Percentiles rank a stretch among this genome's conserved stretches.
phyloP scores from a whole-genome alignment of 2,888 invertebrate species.

The Drosophila anceps region DNA sequence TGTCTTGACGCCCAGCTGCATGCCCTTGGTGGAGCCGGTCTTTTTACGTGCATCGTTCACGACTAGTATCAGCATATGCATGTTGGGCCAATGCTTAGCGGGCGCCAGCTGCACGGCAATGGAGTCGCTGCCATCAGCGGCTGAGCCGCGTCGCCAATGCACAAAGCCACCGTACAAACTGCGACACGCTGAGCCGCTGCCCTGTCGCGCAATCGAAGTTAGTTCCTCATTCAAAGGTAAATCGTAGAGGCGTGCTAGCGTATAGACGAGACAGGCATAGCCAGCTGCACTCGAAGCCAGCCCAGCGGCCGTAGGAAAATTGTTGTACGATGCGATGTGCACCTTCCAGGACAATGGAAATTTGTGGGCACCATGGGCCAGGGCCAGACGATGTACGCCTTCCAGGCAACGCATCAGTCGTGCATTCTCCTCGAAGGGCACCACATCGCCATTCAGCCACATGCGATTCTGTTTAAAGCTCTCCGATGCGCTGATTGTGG shows the following conservation, averaged over 20 bases:
- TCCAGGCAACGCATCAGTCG: conserved; percentile 91
- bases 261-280: conserved; percentile 95
- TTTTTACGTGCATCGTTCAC: conserved; percentile 94
- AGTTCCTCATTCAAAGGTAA: conserved; percentile 91
- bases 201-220: conserved; percentile 92
- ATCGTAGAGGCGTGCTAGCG: conserved; percentile 91
- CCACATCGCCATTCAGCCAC: conserved; percentile 95
- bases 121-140: conserved; percentile 90
- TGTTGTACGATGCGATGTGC: conserved; percentile 95
- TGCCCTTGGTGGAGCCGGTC: conserved; percentile 94
- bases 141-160: conserved; percentile 92
- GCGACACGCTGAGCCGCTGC: conserved; percentile 98
- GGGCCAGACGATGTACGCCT: conserved; percentile 85
- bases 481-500: conserved; percentile 92
- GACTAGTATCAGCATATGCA: conserved; percentile 95
- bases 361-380: conserved; percentile 67
- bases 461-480: conserved; percentile 91
- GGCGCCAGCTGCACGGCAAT: conserved; percentile 91
- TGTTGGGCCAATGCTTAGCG: conserved; percentile 94
- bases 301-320: conserved; percentile 99
- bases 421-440: conserved; percentile 90
- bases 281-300: conserved; percentile 99
- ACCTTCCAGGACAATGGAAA: conserved; percentile 89
- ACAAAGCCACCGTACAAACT: conserved; percentile 98
- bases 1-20: conserved; percentile 92